These are phyloP conservation scores for Oncorhynchus masou DNA, from an alignment of 2,113 vertebrate genomes.

Conservation along the genomic window DNA sequence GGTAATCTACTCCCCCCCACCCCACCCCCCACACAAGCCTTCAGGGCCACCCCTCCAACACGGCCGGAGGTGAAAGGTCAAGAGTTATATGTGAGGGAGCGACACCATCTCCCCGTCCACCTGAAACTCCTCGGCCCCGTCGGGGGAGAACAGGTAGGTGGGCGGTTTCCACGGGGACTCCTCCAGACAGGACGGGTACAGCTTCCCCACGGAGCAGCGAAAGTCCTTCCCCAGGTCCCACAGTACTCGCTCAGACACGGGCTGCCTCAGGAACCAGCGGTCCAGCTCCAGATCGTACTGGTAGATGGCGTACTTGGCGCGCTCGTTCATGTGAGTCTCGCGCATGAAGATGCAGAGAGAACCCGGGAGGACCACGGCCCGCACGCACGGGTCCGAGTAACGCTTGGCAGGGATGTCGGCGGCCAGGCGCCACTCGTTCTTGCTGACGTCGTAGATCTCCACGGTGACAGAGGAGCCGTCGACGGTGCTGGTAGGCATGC, in stretches of 20 bases:
- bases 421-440: constrained; percentile 92
- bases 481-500: constrained; percentile 84
- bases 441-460: constrained; percentile 93
- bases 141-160: constrained; percentile 90
- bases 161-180: constrained; percentile 98
- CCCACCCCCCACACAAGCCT: background rate
- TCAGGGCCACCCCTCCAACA: constrained; percentile 23
- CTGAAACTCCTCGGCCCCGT: constrained; percentile 89
- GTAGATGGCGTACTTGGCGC: constrained; percentile 93
- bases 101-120: constrained; percentile 90
- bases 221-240: constrained; percentile 96
- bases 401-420: constrained; percentile 94
- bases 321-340: constrained; percentile 93
- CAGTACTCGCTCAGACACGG: constrained; percentile 91
- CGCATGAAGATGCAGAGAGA: constrained; percentile 91
- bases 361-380: constrained; percentile 89
- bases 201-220: constrained; percentile 92
- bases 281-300: constrained; percentile 90
- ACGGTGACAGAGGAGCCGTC: constrained; percentile 91
- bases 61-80: background rate
- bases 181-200: constrained; percentile 96
- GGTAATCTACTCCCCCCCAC: too few species aligned
- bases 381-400: constrained; percentile 91
- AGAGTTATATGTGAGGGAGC: constrained; percentile 84
- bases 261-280: constrained; percentile 90